Conservation (phyloP, 2,888 invertebrate species). For the Hypomecis atomaria region DNA sequence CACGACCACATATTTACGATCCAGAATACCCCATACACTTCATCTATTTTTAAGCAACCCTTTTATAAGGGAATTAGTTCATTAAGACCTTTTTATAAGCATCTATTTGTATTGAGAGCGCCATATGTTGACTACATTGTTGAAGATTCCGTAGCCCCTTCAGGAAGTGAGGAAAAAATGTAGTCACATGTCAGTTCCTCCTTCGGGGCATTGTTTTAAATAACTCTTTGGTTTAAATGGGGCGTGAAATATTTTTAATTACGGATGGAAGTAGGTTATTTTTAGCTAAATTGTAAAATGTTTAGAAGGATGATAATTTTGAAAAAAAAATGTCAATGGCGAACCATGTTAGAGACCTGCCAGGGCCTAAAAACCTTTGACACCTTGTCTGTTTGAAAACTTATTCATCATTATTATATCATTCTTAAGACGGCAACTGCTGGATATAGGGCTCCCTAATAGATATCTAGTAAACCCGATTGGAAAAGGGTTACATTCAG, state of each 20-base stretch:
- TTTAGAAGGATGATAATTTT: background rate
- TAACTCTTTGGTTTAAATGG: constrained; percentile 44
- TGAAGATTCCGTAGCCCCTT: constrained; percentile 54
- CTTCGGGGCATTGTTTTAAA: constrained; percentile 41
- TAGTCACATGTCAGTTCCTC: constrained; percentile 44
- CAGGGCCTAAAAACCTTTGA: no score
- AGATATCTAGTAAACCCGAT: no score
- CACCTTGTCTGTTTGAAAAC: no score
- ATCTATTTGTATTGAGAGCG: constrained; percentile 68
- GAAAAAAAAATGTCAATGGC: no score
- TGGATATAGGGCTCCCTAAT: no score
- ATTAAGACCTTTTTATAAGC: constrained; percentile 78
- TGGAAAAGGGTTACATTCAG: no score
- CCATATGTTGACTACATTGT: constrained; percentile 63
- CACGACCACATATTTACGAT: background rate
- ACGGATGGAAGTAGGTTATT: constrained; percentile 41
- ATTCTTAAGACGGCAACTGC: no score
- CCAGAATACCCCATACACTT: constrained; percentile 58
- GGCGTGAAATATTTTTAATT: constrained; percentile 57
- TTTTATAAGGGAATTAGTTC: constrained; percentile 82
- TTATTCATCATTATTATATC: no score
- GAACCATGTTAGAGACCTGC: no score
- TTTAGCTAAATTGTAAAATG: background rate
- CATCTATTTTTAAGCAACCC: constrained; percentile 79
- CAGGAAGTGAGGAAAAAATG: constrained; percentile 57